Base-by-base conservation (phyloP, 2,888 invertebrate species). In the Lysandra bellargus region DNA sequence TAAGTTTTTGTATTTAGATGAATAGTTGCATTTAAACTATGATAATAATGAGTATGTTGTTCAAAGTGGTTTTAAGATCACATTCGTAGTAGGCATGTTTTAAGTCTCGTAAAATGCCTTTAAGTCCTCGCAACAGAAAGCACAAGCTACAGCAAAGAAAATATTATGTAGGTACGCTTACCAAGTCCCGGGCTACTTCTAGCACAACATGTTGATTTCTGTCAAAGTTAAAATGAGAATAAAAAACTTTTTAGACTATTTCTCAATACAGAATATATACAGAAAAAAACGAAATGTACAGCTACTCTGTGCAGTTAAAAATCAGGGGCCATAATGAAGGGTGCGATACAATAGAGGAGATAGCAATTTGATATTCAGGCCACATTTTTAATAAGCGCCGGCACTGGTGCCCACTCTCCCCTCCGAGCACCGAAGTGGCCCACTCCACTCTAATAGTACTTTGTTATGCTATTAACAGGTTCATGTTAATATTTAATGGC, bases 361-460 rank as follows among this genome's bases (percentile, higher is more conserved):
- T 92, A 92, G 94, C 94, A 95, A 95, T 95, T 94, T 94, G 94
- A 95, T 95, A 95, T 94, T 94, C 93, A 91, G 91, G 94, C 94
- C 95, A 95, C 95, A 95, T 94, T 95, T 95, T 94, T 95, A 94
- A 95, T 94, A 94, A 94, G 94, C 89, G 88, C 86, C 86, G 84
- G 57, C 75, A 75, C 75, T 75, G 75, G 44, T 49, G 44, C 75
- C 44, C 53, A 33, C 23, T 23, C 33, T 33, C 69, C 69, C 69
- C 69, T 30, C n/a, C 60, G 60, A 61, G 61, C 23, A 30, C 74
- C 75, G 4, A 49, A 87, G 86, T 85, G 86, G 92, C 92, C 92
- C 89, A 90, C 90, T 91, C 87, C n/a, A 61, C 74, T 73, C 64
- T 75, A 75, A 79, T 88, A 87, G 89, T 87, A 90, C 90, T 92